Evolutionary conservation across 2,113 vertebrate species (phyloP), one percentile per base, ranked within the genome.

Genomic region (Reinhardtius hippoglossoides): DNA sequence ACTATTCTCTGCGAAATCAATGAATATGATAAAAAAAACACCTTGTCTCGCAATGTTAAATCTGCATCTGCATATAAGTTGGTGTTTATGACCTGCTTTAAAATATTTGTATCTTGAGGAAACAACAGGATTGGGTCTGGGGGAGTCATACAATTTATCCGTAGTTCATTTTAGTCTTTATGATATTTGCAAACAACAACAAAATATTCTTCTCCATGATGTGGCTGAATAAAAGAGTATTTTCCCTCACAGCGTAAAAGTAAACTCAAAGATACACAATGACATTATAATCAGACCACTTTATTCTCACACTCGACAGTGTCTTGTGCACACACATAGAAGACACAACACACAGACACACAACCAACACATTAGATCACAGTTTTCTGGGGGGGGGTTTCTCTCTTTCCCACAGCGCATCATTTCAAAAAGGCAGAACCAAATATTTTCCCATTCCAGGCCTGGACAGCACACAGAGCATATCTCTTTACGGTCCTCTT

Each of bases 401-500:
- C n/a, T 42, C 65, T 40, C 50, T 70, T 20, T 52, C 61, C 69
- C 69, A 77, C 55, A 67, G 60, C 61, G 64, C 67, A 80, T 59
- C 42, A 56, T 84, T 85, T 71, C 77, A 74, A 67, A 50, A 86
- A 72, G 57, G 80, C 74, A 84, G 70, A 82, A 86, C 67, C 59
- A 68, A 88, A 84, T 67, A 76, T 75, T 79, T 83, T 79, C 61
- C 40, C 42, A 67, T 74, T 88, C 71, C 80, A 81, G 40, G 69
- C 61, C 50, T 84, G 69, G 78, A 83, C 70, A 83, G 68, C 71
- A 82, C 85, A 87, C 74, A 74, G 82, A 71, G 82, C 83, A 70
- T 82, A 77, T 87, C 83, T 89, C 86, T 81, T 78, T 84, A 82
- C 67, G 67, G 81, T 86, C 76, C 68, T 88, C 83, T 83, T 79